Conservation (phyloP, 2,797 vertebrate genomes). For the Chloroceryle amazona region DNA sequence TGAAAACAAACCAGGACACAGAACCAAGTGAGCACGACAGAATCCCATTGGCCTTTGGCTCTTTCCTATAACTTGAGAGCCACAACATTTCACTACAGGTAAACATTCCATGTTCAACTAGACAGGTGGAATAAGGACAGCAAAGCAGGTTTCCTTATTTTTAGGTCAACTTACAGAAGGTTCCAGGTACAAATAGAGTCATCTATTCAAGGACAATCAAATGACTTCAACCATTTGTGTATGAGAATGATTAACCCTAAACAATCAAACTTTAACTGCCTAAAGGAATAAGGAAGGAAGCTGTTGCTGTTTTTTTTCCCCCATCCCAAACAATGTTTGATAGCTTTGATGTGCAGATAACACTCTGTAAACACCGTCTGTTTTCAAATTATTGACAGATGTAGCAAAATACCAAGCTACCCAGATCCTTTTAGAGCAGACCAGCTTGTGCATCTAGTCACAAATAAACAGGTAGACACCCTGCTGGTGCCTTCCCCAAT, state of each 20-base stretch:
- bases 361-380: background rate
- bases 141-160: background rate
- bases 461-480: background rate
- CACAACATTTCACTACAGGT: background rate
- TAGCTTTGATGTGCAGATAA: background rate
- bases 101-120: background rate
- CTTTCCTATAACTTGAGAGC: background rate
- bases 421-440: background rate
- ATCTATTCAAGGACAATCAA: background rate
- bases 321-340: background rate
- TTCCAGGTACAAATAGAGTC: background rate
- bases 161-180: background rate
- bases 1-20: slow-evolving; percentile 22
- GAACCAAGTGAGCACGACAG: background rate
- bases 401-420: background rate
- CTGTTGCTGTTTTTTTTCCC: background rate
- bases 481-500: background rate
- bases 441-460: background rate
- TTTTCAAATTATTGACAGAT: background rate
- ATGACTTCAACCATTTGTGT: background rate
- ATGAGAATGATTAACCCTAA: background rate
- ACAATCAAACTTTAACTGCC: background rate
- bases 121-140: background rate
- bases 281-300: background rate
- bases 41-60: background rate